phyloP scores from a whole-genome alignment of 2,113 vertebrate species.

The Nematolebias whitei region DNA sequence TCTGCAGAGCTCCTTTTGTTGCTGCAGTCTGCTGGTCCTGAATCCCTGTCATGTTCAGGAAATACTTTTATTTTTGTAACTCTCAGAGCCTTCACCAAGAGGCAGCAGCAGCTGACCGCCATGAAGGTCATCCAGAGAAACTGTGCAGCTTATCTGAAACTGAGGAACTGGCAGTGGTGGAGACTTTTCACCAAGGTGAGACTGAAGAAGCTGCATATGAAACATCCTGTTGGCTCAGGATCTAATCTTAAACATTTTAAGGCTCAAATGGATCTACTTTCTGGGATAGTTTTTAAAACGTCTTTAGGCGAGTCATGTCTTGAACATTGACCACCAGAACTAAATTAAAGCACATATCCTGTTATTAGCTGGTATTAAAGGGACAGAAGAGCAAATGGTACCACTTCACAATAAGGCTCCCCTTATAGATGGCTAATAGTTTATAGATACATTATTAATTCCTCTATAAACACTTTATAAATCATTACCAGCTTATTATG shows the following conservation, averaged over 20 bases:
- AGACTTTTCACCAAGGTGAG: conserved; percentile 96
- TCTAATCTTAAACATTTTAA: too few relatives aligned
- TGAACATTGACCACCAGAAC: too few relatives aligned
- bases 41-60: background rate
- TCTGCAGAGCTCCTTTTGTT: background rate
- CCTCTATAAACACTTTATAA: too few relatives aligned
- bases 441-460: too few relatives aligned
- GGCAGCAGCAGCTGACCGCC: conserved; percentile 94
- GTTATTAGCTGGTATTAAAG: too few relatives aligned
- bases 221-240: too few relatives aligned
- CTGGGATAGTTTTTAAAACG: too few relatives aligned
- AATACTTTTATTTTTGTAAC: background rate
- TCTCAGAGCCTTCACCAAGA: conserved; percentile 91
- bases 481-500: too few relatives aligned
- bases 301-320: background rate
- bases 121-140: conserved; percentile 99
- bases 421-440: too few relatives aligned
- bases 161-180: conserved; percentile 99
- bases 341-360: background rate
- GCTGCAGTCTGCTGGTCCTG: background rate
- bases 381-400: too few relatives aligned
- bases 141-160: conserved; percentile 96
- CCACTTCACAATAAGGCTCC: too few relatives aligned
- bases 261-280: background rate
- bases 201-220: background rate